Conservation (phyloP, 2,888 invertebrate genomes). For the Auanema sp. region DNA sequence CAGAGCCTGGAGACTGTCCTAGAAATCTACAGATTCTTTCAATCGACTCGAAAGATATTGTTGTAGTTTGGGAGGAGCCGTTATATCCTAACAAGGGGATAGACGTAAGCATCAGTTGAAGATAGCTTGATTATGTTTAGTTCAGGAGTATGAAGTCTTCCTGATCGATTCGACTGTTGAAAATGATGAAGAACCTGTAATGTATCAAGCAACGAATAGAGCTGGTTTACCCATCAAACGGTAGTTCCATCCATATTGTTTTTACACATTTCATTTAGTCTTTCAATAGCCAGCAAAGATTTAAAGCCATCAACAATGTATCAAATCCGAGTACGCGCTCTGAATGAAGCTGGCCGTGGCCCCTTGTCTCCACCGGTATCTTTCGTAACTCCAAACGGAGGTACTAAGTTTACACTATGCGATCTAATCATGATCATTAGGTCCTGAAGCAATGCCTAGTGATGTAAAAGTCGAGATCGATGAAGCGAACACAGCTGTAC, state of each 20-base stretch:
- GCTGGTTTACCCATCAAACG: too few relatives aligned
- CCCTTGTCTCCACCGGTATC: conserved; percentile 24
- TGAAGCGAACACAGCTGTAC: conserved; percentile 41
- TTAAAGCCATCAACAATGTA: conserved; percentile 35
- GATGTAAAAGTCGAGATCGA: conserved; percentile 33
- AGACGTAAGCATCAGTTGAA: conserved; percentile 10
- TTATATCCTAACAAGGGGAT: conserved; percentile 37
- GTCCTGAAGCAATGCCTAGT: conserved; percentile 35
- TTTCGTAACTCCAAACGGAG: conserved; percentile 40
- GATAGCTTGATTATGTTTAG: background rate
- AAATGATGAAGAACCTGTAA: background rate
- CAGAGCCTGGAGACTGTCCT: conserved; percentile 47
- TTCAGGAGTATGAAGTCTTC: conserved; percentile 16
- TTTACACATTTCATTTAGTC: conserved; percentile 6
- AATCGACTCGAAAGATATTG: conserved; percentile 33
- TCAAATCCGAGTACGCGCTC: conserved; percentile 33
- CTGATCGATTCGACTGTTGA: background rate
- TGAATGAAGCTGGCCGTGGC: conserved; percentile 38
- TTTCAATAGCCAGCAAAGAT: conserved; percentile 28
- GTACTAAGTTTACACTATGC: background rate
- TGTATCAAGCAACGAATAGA: background rate
- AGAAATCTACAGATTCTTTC: conserved; percentile 31
- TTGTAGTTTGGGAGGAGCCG: conserved; percentile 35
- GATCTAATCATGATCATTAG: conserved; percentile 1
- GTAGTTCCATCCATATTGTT: too few relatives aligned